Evolutionary conservation across 1,140 invertebrate genomes (phyloP).

Genomic region (Drosophila ambigua): DNA sequence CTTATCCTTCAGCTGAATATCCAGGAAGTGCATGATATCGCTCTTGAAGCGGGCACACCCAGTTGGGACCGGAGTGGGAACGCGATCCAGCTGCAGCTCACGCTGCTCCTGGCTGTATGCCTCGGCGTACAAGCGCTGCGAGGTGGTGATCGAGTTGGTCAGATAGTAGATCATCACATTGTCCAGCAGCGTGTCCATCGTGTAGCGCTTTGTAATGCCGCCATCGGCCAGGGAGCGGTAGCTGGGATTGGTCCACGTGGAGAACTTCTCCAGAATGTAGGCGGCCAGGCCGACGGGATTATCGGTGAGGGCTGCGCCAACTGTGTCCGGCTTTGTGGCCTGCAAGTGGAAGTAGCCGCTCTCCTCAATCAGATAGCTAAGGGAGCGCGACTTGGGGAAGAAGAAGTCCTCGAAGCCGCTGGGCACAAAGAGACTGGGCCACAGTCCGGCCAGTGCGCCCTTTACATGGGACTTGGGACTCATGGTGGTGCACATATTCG

Average conservation of each 20-base stretch:
- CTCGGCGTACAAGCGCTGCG: conserved; percentile 91
- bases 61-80: conserved; percentile 87
- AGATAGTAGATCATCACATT: conserved; percentile 96
- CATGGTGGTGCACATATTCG: conserved; percentile 86
- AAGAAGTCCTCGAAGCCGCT: conserved; percentile 85
- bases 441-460: conserved; percentile 84
- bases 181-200: conserved; percentile 91
- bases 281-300: conserved; percentile 91
- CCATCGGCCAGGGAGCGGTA: conserved; percentile 88
- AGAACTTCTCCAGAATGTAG: conserved; percentile 95
- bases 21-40: conserved; percentile 86
- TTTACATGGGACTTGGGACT: conserved; percentile 60
- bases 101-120: conserved; percentile 83
- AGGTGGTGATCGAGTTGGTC: conserved; percentile 90
- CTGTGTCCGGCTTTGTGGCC: conserved; percentile 95
- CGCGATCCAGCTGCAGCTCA: conserved; percentile 85
- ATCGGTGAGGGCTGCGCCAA: conserved; percentile 87
- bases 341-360: conserved; percentile 93
- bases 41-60: conserved; percentile 88
- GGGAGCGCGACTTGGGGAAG: conserved; percentile 86
- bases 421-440: conserved; percentile 86
- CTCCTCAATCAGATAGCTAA: conserved; percentile 87
- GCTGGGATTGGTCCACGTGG: conserved; percentile 88
- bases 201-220: conserved; percentile 87
- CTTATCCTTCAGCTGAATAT: conserved; percentile 86